Conservation (phyloP, 92 coral and sea anemone genomes). For the Zoanthus solanderi region DNA sequence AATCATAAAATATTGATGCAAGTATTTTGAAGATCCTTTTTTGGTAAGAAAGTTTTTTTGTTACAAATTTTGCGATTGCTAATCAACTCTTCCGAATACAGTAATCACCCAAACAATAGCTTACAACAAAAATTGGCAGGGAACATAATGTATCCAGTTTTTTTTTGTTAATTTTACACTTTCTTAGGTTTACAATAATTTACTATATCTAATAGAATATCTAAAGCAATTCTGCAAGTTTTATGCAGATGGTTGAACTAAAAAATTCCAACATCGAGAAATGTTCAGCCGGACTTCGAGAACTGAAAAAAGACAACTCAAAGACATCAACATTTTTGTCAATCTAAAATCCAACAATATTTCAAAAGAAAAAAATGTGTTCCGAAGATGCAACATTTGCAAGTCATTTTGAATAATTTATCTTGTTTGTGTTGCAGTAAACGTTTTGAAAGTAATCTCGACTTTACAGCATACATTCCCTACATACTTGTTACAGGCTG, state of each 20-base stretch:
- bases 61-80: conserved; percentile 3
- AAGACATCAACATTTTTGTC: not conserved
- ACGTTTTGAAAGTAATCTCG: conserved; percentile 18
- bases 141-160: not conserved
- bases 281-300: not conserved
- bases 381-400: not conserved
- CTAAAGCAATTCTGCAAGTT: too few species aligned
- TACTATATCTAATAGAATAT: conserved; percentile 5
- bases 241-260: too few species aligned
- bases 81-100: not conserved
- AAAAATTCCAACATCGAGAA: too few species aligned
- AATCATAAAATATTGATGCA: conserved; percentile 27
- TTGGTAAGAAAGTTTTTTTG: not conserved
- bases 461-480: not conserved
- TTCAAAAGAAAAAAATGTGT: not conserved
- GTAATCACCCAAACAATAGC: not conserved
- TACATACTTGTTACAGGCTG: not conserved
- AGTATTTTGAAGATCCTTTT: conserved; percentile 40
- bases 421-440: conserved; percentile 23
- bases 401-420: conserved; percentile 21
- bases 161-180: not conserved
- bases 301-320: not conserved
- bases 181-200: not conserved
- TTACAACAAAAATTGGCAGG: not conserved
- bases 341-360: not conserved